Evolutionary conservation across 2,888 invertebrate species (phyloP).

Genomic region (Drosophila tripunctata): DNA sequence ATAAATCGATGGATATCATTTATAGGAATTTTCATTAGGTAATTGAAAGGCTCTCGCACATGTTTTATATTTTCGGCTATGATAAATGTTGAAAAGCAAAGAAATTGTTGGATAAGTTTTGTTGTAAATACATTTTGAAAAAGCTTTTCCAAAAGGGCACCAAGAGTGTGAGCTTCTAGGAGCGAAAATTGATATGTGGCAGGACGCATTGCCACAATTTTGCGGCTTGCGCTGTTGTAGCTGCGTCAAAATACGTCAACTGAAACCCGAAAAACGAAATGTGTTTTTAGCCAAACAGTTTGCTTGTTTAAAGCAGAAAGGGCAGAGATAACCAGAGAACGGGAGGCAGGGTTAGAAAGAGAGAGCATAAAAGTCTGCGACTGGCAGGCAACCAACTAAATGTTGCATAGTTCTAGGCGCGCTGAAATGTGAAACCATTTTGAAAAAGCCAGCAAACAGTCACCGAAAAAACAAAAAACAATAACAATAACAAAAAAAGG

Average conservation of each 20-base stretch:
- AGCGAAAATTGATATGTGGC: not conserved
- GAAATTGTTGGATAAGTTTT: no score
- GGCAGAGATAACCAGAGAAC: not conserved
- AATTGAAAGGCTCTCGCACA: no score
- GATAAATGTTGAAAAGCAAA: no score
- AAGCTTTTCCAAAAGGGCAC: not conserved
- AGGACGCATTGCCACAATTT: slow-evolving; percentile 30
- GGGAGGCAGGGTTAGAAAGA: not conserved
- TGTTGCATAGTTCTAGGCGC: slow-evolving; percentile 67
- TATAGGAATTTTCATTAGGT: no score
- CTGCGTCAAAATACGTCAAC: not conserved
- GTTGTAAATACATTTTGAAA: not conserved
- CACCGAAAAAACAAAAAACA: slow-evolving; percentile 31
- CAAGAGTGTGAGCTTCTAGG: not conserved
- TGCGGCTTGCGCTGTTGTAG: slow-evolving; percentile 28
- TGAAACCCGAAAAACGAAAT: slow-evolving; percentile 29
- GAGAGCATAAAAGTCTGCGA: slow-evolving; percentile 27
- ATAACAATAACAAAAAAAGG: slow-evolving; percentile 54
- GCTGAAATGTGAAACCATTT: slow-evolving; percentile 75
- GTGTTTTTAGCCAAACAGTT: slow-evolving; percentile 47
- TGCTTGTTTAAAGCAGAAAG: slow-evolving; percentile 23
- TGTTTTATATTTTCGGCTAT: no score
- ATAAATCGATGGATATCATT: no score
- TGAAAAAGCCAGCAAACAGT: slow-evolving; percentile 19
- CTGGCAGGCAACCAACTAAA: slow-evolving; percentile 54